A percentile compares a stretch with the other conserved stretches of the same genome.
Conservation (phyloP, 2,797 vertebrate genomes). For the Gambusia yucatana region DNA sequence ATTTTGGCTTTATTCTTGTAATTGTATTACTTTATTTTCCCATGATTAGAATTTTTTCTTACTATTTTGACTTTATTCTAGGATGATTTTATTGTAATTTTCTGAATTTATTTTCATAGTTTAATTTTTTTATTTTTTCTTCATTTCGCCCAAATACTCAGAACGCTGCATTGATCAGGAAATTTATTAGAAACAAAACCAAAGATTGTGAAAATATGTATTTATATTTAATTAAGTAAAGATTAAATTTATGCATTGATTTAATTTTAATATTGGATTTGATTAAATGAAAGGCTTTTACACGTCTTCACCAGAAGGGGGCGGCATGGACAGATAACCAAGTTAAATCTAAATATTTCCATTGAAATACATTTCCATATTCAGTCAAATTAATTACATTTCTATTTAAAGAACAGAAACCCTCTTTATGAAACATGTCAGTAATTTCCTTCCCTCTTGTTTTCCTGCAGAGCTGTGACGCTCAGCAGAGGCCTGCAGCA, state of each 20-base stretch:
- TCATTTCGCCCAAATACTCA: neutral
- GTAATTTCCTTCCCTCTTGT: slow-evolving; percentile 31
- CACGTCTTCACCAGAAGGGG: neutral
- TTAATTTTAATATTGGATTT: neutral
- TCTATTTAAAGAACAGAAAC: slow-evolving; percentile 2
- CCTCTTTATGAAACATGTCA: slow-evolving; percentile 11
- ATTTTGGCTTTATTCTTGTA: no score
- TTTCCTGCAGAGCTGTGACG: slow-evolving; percentile 24
- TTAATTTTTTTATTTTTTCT: no score
- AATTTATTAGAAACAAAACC: slow-evolving; percentile 41
- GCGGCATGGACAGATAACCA: neutral
- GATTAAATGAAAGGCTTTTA: neutral
- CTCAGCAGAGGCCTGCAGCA: slow-evolving; percentile 14
- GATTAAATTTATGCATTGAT: no score
- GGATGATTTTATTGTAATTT: no score
- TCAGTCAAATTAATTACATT: slow-evolving; percentile 6
- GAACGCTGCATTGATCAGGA: slow-evolving; percentile 60
- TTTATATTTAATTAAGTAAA: no score
- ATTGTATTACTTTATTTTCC: no score
- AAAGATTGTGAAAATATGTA: slow-evolving; percentile 33
- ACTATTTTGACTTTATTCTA: no score
- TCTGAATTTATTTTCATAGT: no score
- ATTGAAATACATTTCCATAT: slow-evolving; percentile 1
- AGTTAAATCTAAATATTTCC: neutral
- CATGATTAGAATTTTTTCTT: no score